Base-by-base conservation (phyloP, 2,113 vertebrate species). In the Tenebrosternarchus preto region DNA sequence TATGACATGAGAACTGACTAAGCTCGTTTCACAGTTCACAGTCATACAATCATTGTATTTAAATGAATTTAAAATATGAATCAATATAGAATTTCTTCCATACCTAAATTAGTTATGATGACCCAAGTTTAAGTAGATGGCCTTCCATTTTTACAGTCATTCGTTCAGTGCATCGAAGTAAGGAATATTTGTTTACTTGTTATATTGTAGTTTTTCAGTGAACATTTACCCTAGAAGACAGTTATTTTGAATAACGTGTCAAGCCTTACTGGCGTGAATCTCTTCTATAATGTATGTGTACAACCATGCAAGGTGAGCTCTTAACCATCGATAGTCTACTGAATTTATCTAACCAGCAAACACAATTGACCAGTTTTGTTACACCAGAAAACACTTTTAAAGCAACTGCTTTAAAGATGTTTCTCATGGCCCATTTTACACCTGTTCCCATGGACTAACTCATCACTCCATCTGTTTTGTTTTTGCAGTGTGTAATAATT, bases 231-330 rank as follows among this genome's bases (percentile, higher is more conserved):
- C 5, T 31, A 11, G 16, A 19, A 4, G 16, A 4, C 17, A 16
- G 29, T 20, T 66, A 8, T 36, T 33, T 69, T 9, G 56, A 64
- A 77, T 24, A 36, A 67, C 27, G 43, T 46, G 15, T 33, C 0
- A n/a, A 22, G 12, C 9, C 29, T 19, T n/a, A 36, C 17, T 77
- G 79, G 81, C 74, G 73, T 69, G 53, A 50, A 36, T 66, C 29
- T 81, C 24, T 60, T 84, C 22, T 75, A 81, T 84, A 78, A 81
- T 81, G 31, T 33, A 84, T 81, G 80, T 78, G 69, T 61, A 64
- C 55, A 81, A 57, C 24, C 43, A 70, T 78, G 64, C 76, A 76
- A 75, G 31, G 29, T 33, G 15, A 75, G 39, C 31, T 29, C 33
- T 43, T 22, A 27, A 46, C 9, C 33, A 8, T 43, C 29, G 43